Conservation (phyloP, 2,888 invertebrate species). For the Xestia sexstrigata region DNA sequence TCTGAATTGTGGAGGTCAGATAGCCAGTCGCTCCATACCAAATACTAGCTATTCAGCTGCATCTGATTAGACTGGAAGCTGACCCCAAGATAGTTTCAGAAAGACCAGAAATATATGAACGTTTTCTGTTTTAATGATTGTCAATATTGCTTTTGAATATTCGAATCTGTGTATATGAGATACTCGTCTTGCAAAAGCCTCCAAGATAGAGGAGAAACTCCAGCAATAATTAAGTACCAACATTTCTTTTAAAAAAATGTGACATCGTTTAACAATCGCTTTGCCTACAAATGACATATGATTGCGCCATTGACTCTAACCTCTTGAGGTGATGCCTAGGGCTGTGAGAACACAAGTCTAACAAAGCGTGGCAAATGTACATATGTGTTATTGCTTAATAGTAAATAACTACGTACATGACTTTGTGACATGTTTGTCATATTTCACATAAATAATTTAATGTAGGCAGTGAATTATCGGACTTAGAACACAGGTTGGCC, state of each 20-base stretch:
- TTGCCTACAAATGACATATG: conserved; percentile 23
- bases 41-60: background rate
- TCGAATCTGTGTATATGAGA: background rate
- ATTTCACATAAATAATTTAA: background rate
- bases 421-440: conserved; percentile 9
- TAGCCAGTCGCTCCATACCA: background rate
- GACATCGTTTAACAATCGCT: conserved; percentile 7
- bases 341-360: conserved; percentile 28
- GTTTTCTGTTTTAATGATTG: too few species aligned
- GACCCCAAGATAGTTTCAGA: background rate
- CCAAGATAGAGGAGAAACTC: background rate
- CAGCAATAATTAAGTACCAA: too few species aligned
- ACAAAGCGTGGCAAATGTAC: background rate
- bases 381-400: conserved; percentile 1
- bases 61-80: background rate
- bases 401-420: conserved; percentile 4
- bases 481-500: too few species aligned
- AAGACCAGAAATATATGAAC: too few species aligned
- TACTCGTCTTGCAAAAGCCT: background rate
- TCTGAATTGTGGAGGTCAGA: background rate
- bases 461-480: too few species aligned
- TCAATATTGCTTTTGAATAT: background rate
- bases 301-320: conserved; percentile 21
- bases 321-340: background rate
- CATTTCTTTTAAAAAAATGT: background rate